Percentiles rank a stretch among this genome's conserved stretches.
These are phyloP conservation scores for Diplazon laetatorius DNA, from an alignment of 2,888 invertebrate species.

Conservation along the genomic window DNA sequence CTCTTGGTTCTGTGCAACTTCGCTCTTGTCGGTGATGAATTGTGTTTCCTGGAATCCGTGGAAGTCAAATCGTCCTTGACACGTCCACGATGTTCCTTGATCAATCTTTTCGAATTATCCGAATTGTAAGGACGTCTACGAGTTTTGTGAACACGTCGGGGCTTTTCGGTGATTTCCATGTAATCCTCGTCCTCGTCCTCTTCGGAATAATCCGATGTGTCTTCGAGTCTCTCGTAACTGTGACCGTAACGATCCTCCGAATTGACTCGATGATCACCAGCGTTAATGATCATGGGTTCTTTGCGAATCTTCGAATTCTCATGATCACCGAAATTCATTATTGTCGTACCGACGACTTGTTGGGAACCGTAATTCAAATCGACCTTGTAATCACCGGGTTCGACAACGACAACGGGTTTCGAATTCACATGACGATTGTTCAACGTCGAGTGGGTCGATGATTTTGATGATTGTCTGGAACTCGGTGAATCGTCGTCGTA, in stretches of 20 bases:
- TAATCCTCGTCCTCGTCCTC: conserved; percentile 77
- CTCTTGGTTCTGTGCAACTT: conserved; percentile 70
- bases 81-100: conserved; percentile 76
- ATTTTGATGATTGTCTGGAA: conserved; percentile 43
- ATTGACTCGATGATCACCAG: conserved; percentile 49
- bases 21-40: conserved; percentile 66
- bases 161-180: conserved; percentile 74
- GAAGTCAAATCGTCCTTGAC: conserved; percentile 56
- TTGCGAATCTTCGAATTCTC: conserved; percentile 32
- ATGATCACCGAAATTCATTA: conserved; percentile 56
- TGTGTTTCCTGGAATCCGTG: conserved; percentile 69
- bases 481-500: conserved; percentile 43
- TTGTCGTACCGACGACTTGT: conserved; percentile 41
- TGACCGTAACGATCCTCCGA: conserved; percentile 69
- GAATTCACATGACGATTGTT: conserved; percentile 61
- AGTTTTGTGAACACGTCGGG: conserved; percentile 72
- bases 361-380: conserved; percentile 67
- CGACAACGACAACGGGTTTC: conserved; percentile 74
- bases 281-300: conserved; percentile 23
- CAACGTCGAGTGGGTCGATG: background rate
- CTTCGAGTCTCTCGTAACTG: conserved; percentile 72
- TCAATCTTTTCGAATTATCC: conserved; percentile 71
- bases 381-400: conserved; percentile 70
- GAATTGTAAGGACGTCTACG: conserved; percentile 71
- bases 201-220: conserved; percentile 73